phyloP scores from a whole-genome alignment of 1,140 invertebrate species.

The Bombus sylvicola region DNA sequence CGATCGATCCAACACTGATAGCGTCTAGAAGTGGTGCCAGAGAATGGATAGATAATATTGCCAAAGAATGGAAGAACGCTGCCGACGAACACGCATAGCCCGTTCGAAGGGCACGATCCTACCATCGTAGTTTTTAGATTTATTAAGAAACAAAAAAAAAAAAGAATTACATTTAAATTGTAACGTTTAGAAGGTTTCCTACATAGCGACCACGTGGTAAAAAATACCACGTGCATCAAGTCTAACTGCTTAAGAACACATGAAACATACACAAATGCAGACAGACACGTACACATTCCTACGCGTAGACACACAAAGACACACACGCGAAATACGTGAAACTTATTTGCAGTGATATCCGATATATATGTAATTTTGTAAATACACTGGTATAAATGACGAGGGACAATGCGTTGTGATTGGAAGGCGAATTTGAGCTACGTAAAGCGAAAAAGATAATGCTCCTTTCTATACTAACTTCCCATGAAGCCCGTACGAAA shows the following conservation, averaged over 20 bases:
- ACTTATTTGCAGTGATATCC: conserved; percentile 52
- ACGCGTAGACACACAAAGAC: conserved; percentile 13
- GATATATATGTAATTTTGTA: conserved; percentile 64
- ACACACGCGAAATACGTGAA: conserved; percentile 9
- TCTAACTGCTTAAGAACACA: conserved; percentile 56
- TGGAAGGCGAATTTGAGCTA: conserved; percentile 6
- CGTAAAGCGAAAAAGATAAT: not conserved
- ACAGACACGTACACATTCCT: not conserved
- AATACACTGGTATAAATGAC: conserved; percentile 56
- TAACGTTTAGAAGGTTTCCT: conserved; percentile 64
- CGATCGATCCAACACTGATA: conserved; percentile 9
- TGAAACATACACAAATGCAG: not conserved
- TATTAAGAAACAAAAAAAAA: conserved; percentile 12
- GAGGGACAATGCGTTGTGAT: conserved; percentile 36
- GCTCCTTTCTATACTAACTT: conserved; percentile 31
- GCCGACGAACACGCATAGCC: conserved; percentile 8
- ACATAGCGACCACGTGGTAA: conserved; percentile 42
- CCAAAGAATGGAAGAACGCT: conserved; percentile 20
- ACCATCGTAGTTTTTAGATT: conserved; percentile 53
- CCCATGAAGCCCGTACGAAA: not conserved
- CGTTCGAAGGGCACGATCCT: conserved; percentile 45
- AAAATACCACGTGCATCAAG: conserved; percentile 27
- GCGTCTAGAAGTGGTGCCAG: conserved; percentile 19
- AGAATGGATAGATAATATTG: conserved; percentile 6
- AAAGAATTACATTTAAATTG: conserved; percentile 48